Conservation (phyloP, 2,113 vertebrate genomes). For the Phycodurus eques region DNA sequence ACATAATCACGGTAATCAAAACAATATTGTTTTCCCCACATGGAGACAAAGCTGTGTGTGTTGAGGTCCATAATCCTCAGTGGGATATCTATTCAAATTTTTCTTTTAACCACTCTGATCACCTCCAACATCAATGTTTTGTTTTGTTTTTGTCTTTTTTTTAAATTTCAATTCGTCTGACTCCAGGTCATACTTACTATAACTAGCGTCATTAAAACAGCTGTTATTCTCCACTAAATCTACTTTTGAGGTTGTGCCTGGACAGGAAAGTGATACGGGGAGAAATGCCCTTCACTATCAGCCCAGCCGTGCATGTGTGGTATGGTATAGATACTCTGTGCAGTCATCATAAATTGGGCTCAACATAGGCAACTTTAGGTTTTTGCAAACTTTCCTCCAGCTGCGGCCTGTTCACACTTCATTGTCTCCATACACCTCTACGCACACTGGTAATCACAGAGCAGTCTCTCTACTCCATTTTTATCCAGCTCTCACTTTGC, state of each 20-base stretch:
- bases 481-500: conserved; percentile 40
- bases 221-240: conserved; percentile 29
- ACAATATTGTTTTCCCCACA: conserved; percentile 27
- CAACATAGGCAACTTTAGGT: conserved; percentile 22
- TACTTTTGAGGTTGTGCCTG: conserved; percentile 32
- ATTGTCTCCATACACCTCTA: conserved; percentile 57
- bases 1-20: conserved; percentile 24
- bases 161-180: conserved; percentile 12
- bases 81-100: conserved; percentile 24
- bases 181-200: conserved; percentile 43
- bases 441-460: conserved; percentile 54
- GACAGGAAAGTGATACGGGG: conserved; percentile 54
- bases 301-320: conserved; percentile 8
- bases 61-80: conserved; percentile 18
- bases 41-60: conserved; percentile 26
- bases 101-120: conserved; percentile 10
- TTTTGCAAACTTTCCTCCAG: conserved; percentile 32
- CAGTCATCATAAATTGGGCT: conserved; percentile 44
- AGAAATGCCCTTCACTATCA: conserved; percentile 33
- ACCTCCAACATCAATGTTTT: conserved; percentile 24
- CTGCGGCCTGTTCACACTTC: conserved; percentile 61
- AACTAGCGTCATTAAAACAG: conserved; percentile 46
- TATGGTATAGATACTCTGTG: conserved; percentile 13
- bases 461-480: conserved; percentile 42
- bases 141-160: conserved; percentile 7